Evolutionary conservation across 1,140 invertebrate species (phyloP).

Genomic region (Liolophura sinensis): DNA sequence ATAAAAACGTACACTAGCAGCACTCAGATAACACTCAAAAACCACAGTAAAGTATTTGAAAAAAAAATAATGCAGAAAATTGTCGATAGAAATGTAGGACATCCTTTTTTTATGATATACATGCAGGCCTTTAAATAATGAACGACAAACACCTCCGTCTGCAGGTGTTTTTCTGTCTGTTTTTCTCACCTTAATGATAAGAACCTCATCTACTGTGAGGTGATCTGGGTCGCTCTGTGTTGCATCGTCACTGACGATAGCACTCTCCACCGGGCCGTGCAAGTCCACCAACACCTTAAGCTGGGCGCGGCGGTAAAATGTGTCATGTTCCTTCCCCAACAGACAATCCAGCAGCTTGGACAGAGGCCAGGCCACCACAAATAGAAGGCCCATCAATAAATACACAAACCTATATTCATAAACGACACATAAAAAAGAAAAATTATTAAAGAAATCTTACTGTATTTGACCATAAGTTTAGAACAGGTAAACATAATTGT

Average conservation of each 20-base stretch:
- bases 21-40: too few species aligned
- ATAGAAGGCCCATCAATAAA: conserved; percentile 47
- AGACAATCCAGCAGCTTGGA: conserved; percentile 53
- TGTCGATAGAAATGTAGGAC: too few species aligned
- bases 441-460: too few species aligned
- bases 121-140: too few species aligned
- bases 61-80: too few species aligned
- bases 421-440: neutral
- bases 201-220: conserved; percentile 45
- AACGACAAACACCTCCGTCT: too few species aligned
- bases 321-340: conserved; percentile 45
- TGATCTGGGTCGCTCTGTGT: conserved; percentile 20
- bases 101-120: too few species aligned
- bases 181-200: conserved; percentile 45
- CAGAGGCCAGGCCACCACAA: conserved; percentile 51
- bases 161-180: neutral
- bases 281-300: conserved; percentile 47
- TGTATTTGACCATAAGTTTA: too few species aligned
- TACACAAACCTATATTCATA: conserved; percentile 45
- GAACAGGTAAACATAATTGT: too few species aligned
- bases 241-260: conserved; percentile 3
- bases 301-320: conserved; percentile 46
- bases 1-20: too few species aligned
- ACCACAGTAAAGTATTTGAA: too few species aligned
- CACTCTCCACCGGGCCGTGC: conserved; percentile 24